Evolutionary conservation across 2,888 invertebrate species (phyloP).

Genomic region (Tinea trinotella): DNA sequence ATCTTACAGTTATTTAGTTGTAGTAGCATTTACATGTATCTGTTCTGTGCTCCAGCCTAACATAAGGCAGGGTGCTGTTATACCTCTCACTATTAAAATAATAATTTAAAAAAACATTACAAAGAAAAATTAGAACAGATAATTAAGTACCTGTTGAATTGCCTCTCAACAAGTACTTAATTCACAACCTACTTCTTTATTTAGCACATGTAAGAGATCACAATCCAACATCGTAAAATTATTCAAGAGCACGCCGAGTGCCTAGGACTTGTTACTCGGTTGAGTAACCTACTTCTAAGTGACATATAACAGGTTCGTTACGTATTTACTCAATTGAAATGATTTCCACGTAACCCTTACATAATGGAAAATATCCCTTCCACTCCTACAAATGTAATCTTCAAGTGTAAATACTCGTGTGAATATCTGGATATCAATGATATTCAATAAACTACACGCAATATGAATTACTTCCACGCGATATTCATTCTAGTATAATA

Average conservation of each 20-base stretch:
- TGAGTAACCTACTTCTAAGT: conserved; percentile 15
- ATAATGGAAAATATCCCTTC: conserved; percentile 5
- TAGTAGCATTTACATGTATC: too few species aligned
- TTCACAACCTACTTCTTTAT: too few species aligned
- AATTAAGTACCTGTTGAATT: too few species aligned
- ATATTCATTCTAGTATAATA: neutral
- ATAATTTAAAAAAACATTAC: too few species aligned
- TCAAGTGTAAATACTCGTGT: neutral
- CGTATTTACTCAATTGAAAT: conserved; percentile 14
- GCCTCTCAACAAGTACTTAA: too few species aligned
- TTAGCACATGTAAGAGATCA: neutral
- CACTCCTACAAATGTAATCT: neutral
- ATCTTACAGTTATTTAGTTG: too few species aligned
- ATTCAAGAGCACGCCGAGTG: neutral
- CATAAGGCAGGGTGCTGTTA: too few species aligned
- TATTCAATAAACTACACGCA: neutral
- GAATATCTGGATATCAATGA: neutral
- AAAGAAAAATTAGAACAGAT: too few species aligned
- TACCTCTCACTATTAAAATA: too few species aligned
- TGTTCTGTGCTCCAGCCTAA: too few species aligned
- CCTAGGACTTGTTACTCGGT: conserved; percentile 14
- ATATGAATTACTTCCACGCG: neutral
- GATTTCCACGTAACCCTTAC: conserved; percentile 13
- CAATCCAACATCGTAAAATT: neutral
- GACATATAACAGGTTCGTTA: conserved; percentile 13